Evolutionary conservation across 2,888 invertebrate species (phyloP).

Genomic region (Cerastis leucographa): DNA sequence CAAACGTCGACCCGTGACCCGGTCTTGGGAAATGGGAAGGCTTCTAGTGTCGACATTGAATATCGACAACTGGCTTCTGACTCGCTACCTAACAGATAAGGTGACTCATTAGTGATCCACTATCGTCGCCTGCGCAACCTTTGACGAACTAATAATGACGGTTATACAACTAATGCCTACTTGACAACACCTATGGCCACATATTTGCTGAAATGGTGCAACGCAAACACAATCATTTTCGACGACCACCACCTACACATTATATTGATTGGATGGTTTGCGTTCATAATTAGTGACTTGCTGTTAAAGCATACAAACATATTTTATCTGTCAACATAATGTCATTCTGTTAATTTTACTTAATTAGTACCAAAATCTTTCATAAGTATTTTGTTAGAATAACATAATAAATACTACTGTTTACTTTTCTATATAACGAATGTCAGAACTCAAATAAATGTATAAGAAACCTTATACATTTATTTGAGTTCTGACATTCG

Average conservation of each 20-base stretch:
- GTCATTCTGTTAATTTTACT: background rate
- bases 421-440: background rate
- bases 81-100: conserved; percentile 35
- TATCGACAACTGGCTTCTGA: conserved; percentile 52
- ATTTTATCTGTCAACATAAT: conserved; percentile 2
- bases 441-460: conserved; percentile 18
- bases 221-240: conserved; percentile 41
- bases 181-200: conserved; percentile 9
- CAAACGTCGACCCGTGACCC: conserved; percentile 84
- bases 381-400: background rate
- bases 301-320: conserved; percentile 4
- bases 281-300: conserved; percentile 17
- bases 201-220: conserved; percentile 50
- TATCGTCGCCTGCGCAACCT: conserved; percentile 48
- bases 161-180: conserved; percentile 52
- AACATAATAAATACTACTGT: background rate
- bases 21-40: conserved; percentile 79
- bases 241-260: conserved; percentile 26
- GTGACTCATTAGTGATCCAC: conserved; percentile 59
- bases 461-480: no score
- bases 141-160: conserved; percentile 49
- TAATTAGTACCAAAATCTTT: conserved; percentile 1
- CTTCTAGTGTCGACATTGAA: conserved; percentile 71
- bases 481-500: conserved; percentile 11
- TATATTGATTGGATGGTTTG: conserved; percentile 15